A percentile compares a stretch with the other conserved stretches of the same genome.
Evolutionary conservation across 2,888 invertebrate genomes (phyloP).

Genomic region (Ormyrus rosae): DNA sequence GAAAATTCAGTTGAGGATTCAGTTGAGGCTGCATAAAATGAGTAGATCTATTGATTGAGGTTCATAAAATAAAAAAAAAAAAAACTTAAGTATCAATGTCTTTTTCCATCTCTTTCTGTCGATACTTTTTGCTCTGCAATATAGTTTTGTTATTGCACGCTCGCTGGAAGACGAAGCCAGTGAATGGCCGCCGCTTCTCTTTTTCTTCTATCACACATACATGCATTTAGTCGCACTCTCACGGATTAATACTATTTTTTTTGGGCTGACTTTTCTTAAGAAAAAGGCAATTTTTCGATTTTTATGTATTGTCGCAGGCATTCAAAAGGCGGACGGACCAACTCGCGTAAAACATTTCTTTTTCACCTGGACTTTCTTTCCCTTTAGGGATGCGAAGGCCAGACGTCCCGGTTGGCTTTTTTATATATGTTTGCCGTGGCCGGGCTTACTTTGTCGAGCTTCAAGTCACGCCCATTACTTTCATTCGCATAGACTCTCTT

Average conservation of each 20-base stretch:
- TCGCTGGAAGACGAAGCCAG: too few species aligned
- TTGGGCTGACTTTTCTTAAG: constrained; percentile 63
- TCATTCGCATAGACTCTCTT: not conserved
- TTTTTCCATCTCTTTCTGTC: too few species aligned
- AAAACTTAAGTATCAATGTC: too few species aligned
- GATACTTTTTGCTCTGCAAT: too few species aligned
- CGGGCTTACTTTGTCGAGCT: constrained; percentile 39
- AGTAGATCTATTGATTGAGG: too few species aligned
- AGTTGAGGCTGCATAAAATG: too few species aligned
- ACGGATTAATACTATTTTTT: constrained; percentile 59
- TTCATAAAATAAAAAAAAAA: too few species aligned
- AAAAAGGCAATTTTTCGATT: constrained; percentile 68
- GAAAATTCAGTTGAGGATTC: too few species aligned
- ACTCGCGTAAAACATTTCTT: constrained; percentile 33
- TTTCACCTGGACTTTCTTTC: constrained; percentile 37
- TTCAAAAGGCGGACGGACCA: constrained; percentile 48
- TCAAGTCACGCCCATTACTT: constrained; percentile 1
- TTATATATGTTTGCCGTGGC: constrained; percentile 58
- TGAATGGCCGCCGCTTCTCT: too few species aligned
- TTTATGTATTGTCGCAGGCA: constrained; percentile 50
- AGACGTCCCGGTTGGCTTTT: constrained; percentile 47
- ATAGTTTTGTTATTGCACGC: too few species aligned
- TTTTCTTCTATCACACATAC: too few species aligned
- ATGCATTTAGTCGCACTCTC: too few species aligned
- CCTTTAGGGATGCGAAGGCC: constrained; percentile 24